Conservation (phyloP, 2,888 invertebrate species). For the Erebia epiphron region DNA sequence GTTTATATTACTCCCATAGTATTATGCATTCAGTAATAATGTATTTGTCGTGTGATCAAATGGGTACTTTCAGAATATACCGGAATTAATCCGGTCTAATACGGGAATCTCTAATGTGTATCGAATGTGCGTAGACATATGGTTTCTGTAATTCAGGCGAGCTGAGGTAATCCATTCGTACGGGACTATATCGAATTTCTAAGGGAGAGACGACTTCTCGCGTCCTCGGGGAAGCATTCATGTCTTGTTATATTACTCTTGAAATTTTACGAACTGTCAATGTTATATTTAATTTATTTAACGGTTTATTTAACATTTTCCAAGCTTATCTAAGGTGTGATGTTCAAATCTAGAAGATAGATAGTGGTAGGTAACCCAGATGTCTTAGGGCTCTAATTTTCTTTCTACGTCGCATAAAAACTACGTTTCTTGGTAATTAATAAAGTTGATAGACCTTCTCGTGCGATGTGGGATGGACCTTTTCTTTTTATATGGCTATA, state of each 20-base stretch:
- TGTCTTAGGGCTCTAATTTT: too few species aligned
- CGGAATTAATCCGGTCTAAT: slow-evolving; percentile 75
- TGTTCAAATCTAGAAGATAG: too few species aligned
- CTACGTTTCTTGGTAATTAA: neutral
- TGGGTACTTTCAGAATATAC: slow-evolving; percentile 63
- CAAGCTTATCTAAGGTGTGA: too few species aligned
- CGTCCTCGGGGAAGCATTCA: slow-evolving; percentile 46
- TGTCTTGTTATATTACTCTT: neutral
- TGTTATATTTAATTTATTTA: neutral
- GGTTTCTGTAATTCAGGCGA: slow-evolving; percentile 81
- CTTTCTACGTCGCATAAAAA: too few species aligned
- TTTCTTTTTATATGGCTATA: too few species aligned
- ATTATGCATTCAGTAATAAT: slow-evolving; percentile 1
- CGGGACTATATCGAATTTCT: slow-evolving; percentile 71
- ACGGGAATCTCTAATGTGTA: slow-evolving; percentile 71
- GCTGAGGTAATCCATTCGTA: slow-evolving; percentile 73
- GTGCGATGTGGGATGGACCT: too few species aligned
- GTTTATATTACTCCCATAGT: neutral
- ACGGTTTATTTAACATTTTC: too few species aligned
- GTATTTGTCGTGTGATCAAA: slow-evolving; percentile 52
- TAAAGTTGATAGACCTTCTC: too few species aligned
- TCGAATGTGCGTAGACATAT: slow-evolving; percentile 68
- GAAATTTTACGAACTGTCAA: slow-evolving; percentile 2
- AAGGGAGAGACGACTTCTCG: slow-evolving; percentile 65
- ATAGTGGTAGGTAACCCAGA: too few species aligned